A percentile compares a stretch with the other conserved stretches of the same genome.
Evolutionary conservation across 37 sponge, comb jelly and placozoan species (phyloP).

Genomic region (Aplysina aerophoba): DNA sequence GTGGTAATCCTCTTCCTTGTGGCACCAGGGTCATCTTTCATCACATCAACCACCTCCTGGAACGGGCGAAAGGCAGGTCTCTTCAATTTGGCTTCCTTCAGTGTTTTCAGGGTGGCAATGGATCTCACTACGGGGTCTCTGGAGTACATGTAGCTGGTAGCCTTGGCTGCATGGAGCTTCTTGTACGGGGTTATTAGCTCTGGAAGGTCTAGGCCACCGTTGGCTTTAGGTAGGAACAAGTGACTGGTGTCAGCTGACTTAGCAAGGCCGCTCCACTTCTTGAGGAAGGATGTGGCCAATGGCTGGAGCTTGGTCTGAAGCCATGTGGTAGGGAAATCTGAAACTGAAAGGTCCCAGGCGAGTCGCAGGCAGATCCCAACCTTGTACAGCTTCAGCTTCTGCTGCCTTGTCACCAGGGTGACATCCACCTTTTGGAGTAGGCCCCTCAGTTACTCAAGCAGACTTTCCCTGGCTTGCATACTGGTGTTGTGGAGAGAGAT

Average conservation of each 20-base stretch:
- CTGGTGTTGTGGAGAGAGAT: neutral
- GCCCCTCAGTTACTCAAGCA: neutral
- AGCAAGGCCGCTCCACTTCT: neutral
- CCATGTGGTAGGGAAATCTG: neutral
- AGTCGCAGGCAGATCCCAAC: neutral
- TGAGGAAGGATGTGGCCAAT: neutral
- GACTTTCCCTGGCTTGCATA: neutral
- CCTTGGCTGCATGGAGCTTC: neutral
- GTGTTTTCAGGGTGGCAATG: too few relatives aligned
- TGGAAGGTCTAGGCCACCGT: neutral
- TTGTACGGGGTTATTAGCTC: neutral
- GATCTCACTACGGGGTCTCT: too few relatives aligned
- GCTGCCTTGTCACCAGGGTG: neutral
- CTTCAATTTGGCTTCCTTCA: too few relatives aligned
- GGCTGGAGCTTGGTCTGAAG: neutral
- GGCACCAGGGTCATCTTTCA: too few relatives aligned
- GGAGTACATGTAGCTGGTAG: too few relatives aligned
- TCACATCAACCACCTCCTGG: too few relatives aligned
- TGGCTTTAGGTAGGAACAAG: neutral
- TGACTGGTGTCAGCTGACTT: neutral
- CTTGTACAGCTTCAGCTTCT: slow-evolving; percentile 11
- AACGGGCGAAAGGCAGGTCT: too few relatives aligned
- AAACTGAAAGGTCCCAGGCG: neutral
- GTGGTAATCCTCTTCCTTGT: too few relatives aligned
- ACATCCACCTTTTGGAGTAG: neutral